Percentiles rank a stretch among this genome's conserved stretches.
These are phyloP conservation scores for Pygmarrhopalites habei DNA, from an alignment of 1,140 invertebrate genomes.

Conservation along the genomic window DNA sequence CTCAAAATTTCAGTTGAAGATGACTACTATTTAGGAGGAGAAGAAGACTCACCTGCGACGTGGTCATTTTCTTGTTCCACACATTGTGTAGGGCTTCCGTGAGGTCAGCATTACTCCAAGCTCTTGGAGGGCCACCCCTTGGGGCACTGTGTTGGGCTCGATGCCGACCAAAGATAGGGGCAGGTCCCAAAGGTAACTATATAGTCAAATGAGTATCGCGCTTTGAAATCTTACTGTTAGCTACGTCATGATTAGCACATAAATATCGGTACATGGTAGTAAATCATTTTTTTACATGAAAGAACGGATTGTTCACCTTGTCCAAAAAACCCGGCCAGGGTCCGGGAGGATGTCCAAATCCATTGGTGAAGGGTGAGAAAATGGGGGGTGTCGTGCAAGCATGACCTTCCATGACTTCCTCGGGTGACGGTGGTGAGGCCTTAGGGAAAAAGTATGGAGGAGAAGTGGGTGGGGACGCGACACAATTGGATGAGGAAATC, in stretches of 20 bases:
- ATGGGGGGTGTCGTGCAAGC: slow-evolving; percentile 3
- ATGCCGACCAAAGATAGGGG: slow-evolving; percentile 36
- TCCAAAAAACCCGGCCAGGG: slow-evolving; percentile 33
- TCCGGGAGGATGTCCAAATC: slow-evolving; percentile 4
- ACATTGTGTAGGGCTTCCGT: slow-evolving; percentile 81
- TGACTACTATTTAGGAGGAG: background rate
- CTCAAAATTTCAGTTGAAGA: background rate
- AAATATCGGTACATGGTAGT: no score
- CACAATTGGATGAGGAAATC: slow-evolving; percentile 7
- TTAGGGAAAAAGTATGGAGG: slow-evolving; percentile 9
- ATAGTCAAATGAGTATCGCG: no score
- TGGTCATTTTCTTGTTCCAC: slow-evolving; percentile 92
- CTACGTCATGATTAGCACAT: no score
- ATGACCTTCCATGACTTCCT: background rate
- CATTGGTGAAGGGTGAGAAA: slow-evolving; percentile 5
- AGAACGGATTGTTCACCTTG: no score
- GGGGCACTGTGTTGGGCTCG: slow-evolving; percentile 76
- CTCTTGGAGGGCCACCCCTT: slow-evolving; percentile 73
- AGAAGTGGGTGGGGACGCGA: background rate
- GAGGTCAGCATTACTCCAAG: slow-evolving; percentile 82
- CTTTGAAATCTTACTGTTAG: no score
- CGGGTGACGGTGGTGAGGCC: slow-evolving; percentile 6
- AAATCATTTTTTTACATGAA: no score
- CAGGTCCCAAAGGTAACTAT: slow-evolving; percentile 33
- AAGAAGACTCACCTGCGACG: slow-evolving; percentile 63